Evolutionary conservation across 2,797 vertebrate genomes (phyloP).

Genomic region (Tiaroga cobitis): DNA sequence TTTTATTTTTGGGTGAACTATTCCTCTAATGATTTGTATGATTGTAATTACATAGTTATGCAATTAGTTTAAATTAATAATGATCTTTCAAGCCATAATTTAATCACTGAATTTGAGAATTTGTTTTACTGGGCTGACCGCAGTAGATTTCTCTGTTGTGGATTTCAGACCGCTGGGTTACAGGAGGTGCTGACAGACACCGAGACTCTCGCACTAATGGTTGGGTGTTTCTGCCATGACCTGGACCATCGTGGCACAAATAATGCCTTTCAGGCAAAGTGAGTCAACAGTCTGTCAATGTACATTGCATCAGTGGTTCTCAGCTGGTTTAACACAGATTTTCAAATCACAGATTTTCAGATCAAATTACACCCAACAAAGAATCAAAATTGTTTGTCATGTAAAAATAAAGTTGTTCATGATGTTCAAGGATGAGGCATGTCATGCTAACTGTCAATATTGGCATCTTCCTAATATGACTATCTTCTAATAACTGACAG

Average conservation of each 20-base stretch:
- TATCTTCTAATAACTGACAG: background rate
- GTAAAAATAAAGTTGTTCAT: background rate
- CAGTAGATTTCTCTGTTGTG: conserved; percentile 37
- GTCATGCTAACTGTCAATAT: background rate
- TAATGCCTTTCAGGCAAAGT: conserved; percentile 86
- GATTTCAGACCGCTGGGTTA: conserved; percentile 75
- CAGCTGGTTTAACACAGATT: background rate
- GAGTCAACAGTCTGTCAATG: conserved; percentile 44
- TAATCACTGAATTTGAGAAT: background rate
- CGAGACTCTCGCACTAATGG: conserved; percentile 82
- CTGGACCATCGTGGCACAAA: conserved; percentile 84
- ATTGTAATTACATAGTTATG: background rate
- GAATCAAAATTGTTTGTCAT: background rate
- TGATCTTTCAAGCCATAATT: conserved; percentile 11
- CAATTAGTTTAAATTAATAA: background rate
- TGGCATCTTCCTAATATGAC: background rate
- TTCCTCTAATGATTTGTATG: background rate
- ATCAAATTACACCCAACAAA: background rate
- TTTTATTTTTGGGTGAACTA: background rate
- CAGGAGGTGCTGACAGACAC: conserved; percentile 79
- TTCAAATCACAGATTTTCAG: background rate
- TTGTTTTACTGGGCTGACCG: background rate
- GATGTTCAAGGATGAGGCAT: background rate
- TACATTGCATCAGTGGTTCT: background rate
- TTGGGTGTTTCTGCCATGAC: conserved; percentile 83